Evolutionary conservation across 2,797 vertebrate genomes (phyloP), one percentile per base, ranked within the genome.

Genomic region (Clarias fuscus): DNA sequence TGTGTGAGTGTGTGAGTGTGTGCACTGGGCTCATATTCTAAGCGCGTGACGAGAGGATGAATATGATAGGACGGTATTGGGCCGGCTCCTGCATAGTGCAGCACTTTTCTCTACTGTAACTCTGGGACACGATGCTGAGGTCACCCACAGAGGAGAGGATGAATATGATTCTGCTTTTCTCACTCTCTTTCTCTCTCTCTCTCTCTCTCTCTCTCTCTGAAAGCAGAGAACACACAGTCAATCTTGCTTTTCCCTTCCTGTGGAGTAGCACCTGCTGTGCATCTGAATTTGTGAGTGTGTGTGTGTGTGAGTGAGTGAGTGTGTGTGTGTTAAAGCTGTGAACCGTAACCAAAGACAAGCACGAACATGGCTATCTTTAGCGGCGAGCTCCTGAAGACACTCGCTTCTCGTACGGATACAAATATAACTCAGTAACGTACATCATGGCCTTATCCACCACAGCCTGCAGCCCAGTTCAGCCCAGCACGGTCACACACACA

Each of bases 301-400:
- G 56, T 77, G 33, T 33, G 33, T 1, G 33, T 33, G 33, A 33
- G 71, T 87, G 72, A 87, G 85, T 86, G 43, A 81, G 61, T 71
- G 53, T 88, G 58, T 78, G 83, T 83, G 84, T 88, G 73, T 84
- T 77, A 64, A 67, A 76, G 82, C 77, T 83, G 83, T 85, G 86
- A 88, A 86, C 84, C 84, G 87, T 88, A 91, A 89, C 79, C 81
- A 65, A 85, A 90, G 87, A 87, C 86, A 90, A 78, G 79, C 82
- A 86, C 56, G 53, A 87, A 77, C 70, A 82, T 24, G 53, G 84
- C 87, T 92, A 91, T 91, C 88, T 92, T 90, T 92, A 90, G 90
- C 82, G 27, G 83, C 33, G 30, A 24, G 64, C 86, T 87, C 84
- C 86, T 87, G 83, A 88, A 89, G 86, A 90, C 86, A 82, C 85